These are phyloP conservation scores for Pimpla rufipes DNA, from an alignment of 2,888 invertebrate species.

Conservation along the genomic window DNA sequence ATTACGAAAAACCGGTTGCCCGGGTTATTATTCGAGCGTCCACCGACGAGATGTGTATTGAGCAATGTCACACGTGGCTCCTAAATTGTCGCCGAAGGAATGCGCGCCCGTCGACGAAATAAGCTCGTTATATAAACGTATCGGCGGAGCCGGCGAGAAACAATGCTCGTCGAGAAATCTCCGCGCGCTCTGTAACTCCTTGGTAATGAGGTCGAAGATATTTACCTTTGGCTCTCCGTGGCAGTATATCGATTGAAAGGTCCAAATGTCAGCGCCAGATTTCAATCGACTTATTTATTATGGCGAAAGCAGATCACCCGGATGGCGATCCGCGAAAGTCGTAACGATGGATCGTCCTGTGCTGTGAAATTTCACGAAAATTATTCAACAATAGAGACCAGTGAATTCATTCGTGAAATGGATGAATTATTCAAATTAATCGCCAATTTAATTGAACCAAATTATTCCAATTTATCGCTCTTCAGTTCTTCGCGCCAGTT, in stretches of 20 bases:
- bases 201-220: constrained; percentile 52
- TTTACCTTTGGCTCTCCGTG: constrained; percentile 46
- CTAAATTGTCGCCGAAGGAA: constrained; percentile 28
- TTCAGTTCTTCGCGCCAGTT: too few relatives aligned
- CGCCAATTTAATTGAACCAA: too few relatives aligned
- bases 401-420: too few relatives aligned
- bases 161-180: constrained; percentile 44
- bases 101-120: constrained; percentile 23
- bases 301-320: constrained; percentile 50
- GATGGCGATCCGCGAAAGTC: neutral
- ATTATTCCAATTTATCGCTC: too few relatives aligned
- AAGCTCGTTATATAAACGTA: constrained; percentile 38
- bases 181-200: constrained; percentile 5
- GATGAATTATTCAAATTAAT: too few relatives aligned
- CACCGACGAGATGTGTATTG: constrained; percentile 28
- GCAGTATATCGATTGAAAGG: constrained; percentile 41
- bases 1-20: constrained; percentile 23
- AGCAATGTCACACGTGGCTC: constrained; percentile 40
- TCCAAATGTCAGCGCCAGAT: constrained; percentile 56
- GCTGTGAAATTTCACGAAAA: neutral
- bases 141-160: neutral
- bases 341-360: neutral
- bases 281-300: constrained; percentile 54
- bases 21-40: constrained; percentile 17
- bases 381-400: neutral